Evolutionary conservation across 2,797 vertebrate species (phyloP).

Genomic region (Argya squamiceps): DNA sequence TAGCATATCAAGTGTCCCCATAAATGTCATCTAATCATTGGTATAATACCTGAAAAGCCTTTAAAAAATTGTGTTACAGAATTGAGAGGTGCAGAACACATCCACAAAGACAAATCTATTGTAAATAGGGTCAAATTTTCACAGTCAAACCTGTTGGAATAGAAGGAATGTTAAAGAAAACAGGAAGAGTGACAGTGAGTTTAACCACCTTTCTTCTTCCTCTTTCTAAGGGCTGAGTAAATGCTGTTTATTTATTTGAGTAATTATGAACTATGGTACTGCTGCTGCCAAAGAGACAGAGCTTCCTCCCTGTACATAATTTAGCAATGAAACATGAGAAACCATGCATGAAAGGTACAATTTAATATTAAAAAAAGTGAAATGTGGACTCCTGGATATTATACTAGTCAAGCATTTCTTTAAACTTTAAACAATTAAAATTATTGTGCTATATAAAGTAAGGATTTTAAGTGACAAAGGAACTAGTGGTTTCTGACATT

Average conservation of each 20-base stretch:
- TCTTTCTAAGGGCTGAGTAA: background rate
- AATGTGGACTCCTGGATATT: background rate
- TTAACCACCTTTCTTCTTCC: background rate
- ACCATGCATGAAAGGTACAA: background rate
- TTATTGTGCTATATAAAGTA: background rate
- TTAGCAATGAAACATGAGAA: background rate
- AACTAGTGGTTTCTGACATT: background rate
- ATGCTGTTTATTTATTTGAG: background rate
- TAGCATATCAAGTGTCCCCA: background rate
- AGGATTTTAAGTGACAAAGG: background rate
- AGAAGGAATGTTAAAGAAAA: background rate
- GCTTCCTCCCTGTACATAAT: background rate
- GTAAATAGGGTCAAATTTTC: background rate
- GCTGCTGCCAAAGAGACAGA: background rate
- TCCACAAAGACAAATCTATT: background rate
- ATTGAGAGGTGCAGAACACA: background rate
- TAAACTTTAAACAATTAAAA: background rate
- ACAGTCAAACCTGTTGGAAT: background rate
- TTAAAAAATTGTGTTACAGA: background rate
- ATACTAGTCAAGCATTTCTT: background rate
- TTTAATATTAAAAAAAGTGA: background rate
- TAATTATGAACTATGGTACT: background rate
- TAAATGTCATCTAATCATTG: background rate
- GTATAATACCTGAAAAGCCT: background rate
- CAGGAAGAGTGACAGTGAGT: background rate